These are phyloP conservation scores for Maniola jurtina DNA, from an alignment of 1,140 invertebrate species.

Conservation along the genomic window DNA sequence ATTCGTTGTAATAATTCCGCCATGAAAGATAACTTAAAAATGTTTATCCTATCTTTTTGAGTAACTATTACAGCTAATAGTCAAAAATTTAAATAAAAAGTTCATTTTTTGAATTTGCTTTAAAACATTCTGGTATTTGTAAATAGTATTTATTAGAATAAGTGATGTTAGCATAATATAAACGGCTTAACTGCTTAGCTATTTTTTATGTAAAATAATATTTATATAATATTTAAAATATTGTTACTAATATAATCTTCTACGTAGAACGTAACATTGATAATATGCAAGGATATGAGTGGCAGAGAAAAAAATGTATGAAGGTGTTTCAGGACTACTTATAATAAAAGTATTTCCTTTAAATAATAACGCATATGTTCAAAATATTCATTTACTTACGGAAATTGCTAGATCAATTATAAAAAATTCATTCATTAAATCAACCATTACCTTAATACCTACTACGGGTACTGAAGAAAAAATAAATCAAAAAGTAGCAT, in stretches of 20 bases:
- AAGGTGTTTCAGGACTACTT: neutral
- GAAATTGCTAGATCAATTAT: too few relatives aligned
- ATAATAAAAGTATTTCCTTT: neutral
- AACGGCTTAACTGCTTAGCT: conserved; percentile 69
- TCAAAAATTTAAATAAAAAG: neutral
- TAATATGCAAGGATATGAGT: conserved; percentile 18
- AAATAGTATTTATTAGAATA: conserved; percentile 77
- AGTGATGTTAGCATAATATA: conserved; percentile 70
- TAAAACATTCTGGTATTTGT: conserved; percentile 70
- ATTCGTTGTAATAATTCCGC: conserved; percentile 15
- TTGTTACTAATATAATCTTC: conserved; percentile 60
- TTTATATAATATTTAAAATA: conserved; percentile 74
- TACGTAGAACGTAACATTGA: conserved; percentile 60
- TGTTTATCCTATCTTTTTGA: neutral
- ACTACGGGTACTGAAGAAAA: too few relatives aligned
- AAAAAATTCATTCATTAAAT: too few relatives aligned
- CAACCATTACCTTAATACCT: too few relatives aligned
- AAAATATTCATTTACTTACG: neutral
- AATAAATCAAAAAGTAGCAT: too few relatives aligned
- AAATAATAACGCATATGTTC: neutral
- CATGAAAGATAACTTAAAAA: neutral
- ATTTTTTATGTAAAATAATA: conserved; percentile 74
- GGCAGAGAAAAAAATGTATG: conserved; percentile 14
- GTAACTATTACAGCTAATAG: conserved; percentile 15
- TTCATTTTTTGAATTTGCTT: conserved; percentile 9